Evolutionary conservation across 2,797 vertebrate genomes (phyloP).

Genomic region (Chrysocyon brachyurus): DNA sequence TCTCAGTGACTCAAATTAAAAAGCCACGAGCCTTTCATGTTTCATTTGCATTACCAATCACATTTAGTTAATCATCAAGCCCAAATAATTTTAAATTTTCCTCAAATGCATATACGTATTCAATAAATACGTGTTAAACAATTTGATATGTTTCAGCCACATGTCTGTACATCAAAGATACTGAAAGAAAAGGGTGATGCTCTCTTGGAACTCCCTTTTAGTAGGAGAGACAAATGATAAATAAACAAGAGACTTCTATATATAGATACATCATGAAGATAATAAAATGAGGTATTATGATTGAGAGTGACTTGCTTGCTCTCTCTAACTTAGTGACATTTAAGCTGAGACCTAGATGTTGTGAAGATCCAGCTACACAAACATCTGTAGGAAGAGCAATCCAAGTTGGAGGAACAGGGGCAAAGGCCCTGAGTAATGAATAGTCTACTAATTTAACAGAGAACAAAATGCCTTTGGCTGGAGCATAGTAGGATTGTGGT

Average conservation of each 20-base stretch:
- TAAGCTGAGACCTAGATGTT: not conserved
- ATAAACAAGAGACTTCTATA: not conserved
- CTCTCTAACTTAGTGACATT: not conserved
- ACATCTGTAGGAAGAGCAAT: not conserved
- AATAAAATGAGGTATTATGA: constrained; percentile 11
- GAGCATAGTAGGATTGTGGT: not conserved
- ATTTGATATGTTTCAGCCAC: not conserved
- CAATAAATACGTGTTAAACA: not conserved
- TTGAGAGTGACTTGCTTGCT: not conserved
- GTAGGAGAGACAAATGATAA: not conserved
- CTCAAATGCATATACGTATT: not conserved
- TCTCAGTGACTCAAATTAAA: not conserved
- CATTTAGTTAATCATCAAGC: not conserved
- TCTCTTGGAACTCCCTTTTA: not conserved
- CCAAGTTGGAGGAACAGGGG: not conserved
- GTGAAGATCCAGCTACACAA: not conserved
- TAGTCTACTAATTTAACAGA: not conserved
- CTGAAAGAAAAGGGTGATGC: not conserved
- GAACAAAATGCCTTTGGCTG: not conserved
- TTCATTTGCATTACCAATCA: not conserved
- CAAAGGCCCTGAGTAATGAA: not conserved
- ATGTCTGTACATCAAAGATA: not conserved
- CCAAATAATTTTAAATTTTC: not conserved
- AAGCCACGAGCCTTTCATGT: not conserved
- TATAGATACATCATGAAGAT: not conserved